These are phyloP conservation scores for Lepidotrigona ventralis DNA, from an alignment of 1,140 invertebrate genomes.

Conservation along the genomic window DNA sequence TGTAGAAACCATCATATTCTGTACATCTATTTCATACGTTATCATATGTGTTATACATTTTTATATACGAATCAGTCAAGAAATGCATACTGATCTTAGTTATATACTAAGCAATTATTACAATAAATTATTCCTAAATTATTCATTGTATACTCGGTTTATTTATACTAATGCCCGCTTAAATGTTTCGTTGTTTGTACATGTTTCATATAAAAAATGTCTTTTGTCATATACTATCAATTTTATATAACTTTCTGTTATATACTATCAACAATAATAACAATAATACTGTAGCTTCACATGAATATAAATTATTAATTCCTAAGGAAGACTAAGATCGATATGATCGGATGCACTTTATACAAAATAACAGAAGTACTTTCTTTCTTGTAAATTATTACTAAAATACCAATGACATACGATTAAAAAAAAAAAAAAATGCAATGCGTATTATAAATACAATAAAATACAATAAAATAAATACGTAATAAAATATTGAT, in stretches of 20 bases:
- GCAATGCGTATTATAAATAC: constrained; percentile 7
- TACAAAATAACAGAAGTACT: constrained; percentile 20
- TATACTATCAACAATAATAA: constrained; percentile 3
- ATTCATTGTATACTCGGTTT: constrained; percentile 12
- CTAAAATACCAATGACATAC: neutral
- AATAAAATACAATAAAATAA: constrained; percentile 34
- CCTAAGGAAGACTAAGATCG: constrained; percentile 29
- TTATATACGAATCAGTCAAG: neutral
- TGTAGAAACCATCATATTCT: constrained; percentile 11
- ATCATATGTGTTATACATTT: constrained; percentile 7
- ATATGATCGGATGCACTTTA: neutral
- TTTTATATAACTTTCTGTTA: neutral
- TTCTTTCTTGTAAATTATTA: constrained; percentile 6
- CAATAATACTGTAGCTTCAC: constrained; percentile 33
- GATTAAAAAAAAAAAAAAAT: neutral
- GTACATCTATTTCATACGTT: constrained; percentile 23
- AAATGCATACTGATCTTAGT: constrained; percentile 8
- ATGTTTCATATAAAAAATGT: constrained; percentile 42
- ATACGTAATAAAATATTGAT: constrained; percentile 15
- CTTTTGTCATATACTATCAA: neutral
- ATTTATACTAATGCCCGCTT: constrained; percentile 39
- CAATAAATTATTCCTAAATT: constrained; percentile 42
- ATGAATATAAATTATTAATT: constrained; percentile 25
- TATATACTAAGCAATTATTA: constrained; percentile 11
- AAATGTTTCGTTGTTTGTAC: constrained; percentile 29